Evolutionary conservation across 2,797 vertebrate species (phyloP).

Genomic region (Austrolebias charrua): DNA sequence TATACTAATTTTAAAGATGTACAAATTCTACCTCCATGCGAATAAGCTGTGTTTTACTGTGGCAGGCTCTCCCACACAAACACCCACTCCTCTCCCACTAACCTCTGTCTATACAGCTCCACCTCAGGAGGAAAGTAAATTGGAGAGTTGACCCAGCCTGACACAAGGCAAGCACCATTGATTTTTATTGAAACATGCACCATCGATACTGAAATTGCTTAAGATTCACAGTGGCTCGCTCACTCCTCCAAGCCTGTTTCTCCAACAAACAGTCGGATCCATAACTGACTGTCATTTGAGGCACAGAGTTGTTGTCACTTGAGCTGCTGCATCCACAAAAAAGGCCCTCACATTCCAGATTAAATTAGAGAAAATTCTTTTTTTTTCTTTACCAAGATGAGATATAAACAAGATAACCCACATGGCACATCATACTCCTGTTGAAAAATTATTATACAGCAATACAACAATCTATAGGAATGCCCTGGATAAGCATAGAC

Average conservation of each 20-base stretch:
- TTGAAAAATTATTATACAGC: too few species aligned
- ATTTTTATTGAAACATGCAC: slow-evolving; percentile 77
- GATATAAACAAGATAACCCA: not conserved
- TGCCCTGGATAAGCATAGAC: too few species aligned
- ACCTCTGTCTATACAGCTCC: slow-evolving; percentile 43
- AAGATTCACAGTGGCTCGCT: slow-evolving; percentile 54
- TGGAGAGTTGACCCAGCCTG: slow-evolving; percentile 73
- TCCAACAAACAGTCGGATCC: slow-evolving; percentile 11
- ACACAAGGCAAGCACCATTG: slow-evolving; percentile 75
- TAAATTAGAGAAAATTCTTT: not conserved
- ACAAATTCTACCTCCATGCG: not conserved
- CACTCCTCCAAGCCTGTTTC: slow-evolving; percentile 38
- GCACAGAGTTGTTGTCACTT: slow-evolving; percentile 20
- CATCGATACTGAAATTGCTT: slow-evolving; percentile 78
- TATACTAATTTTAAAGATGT: not conserved
- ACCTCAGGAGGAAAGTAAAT: slow-evolving; percentile 78
- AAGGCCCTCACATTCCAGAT: slow-evolving; percentile 14
- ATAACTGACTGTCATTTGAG: slow-evolving; percentile 28
- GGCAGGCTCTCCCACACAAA: not conserved
- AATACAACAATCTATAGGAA: too few species aligned
- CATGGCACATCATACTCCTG: too few species aligned
- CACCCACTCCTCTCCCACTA: slow-evolving; percentile 4
- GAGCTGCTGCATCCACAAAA: slow-evolving; percentile 9
- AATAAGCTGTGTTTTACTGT: not conserved
- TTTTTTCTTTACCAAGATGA: not conserved